Percentiles rank a stretch among this genome's conserved stretches.
phyloP scores from a whole-genome alignment of 2,888 invertebrate species.

The Dascillus cervinus region DNA sequence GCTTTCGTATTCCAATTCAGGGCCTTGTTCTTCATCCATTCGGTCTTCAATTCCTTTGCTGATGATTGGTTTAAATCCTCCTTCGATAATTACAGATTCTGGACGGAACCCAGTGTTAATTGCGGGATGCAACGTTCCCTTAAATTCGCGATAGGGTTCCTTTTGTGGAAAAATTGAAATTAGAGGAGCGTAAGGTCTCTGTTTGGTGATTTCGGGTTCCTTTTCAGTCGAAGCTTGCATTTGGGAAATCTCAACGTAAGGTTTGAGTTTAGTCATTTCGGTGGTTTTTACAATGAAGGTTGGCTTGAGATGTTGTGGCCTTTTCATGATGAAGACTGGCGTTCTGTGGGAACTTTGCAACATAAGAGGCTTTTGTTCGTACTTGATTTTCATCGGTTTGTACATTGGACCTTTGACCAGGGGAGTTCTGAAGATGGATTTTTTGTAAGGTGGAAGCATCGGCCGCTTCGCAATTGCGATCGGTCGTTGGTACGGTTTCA shows the following conservation, averaged over 20 bases:
- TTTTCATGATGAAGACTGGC: constrained; percentile 6
- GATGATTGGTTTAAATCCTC: constrained; percentile 76
- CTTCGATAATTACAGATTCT: constrained; percentile 71
- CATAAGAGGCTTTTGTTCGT: constrained; percentile 7
- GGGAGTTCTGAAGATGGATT: constrained; percentile 1
- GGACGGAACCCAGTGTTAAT: constrained; percentile 74
- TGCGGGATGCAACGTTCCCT: constrained; percentile 43
- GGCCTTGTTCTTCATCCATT: constrained; percentile 36
- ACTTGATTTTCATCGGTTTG: constrained; percentile 5
- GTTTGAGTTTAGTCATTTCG: constrained; percentile 1
- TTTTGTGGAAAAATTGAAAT: constrained; percentile 9
- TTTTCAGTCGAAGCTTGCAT: constrained; percentile 35
- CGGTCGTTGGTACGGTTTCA: constrained; percentile 19
- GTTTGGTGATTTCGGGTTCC: constrained; percentile 27
- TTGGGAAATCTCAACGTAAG: constrained; percentile 33
- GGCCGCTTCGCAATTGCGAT: constrained; percentile 14
- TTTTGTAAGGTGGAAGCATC: constrained; percentile 7
- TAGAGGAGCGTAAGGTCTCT: constrained; percentile 11
- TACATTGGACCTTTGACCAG: constrained; percentile 6
- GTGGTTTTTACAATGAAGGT: not conserved
- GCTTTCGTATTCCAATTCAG: constrained; percentile 44
- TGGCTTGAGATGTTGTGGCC: no score
- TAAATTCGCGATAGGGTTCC: constrained; percentile 9
- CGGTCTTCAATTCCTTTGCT: constrained; percentile 51
- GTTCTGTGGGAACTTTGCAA: constrained; percentile 1